phyloP scores from a whole-genome alignment of 2,797 vertebrate species.

The Lindbergichthys nudifrons region DNA sequence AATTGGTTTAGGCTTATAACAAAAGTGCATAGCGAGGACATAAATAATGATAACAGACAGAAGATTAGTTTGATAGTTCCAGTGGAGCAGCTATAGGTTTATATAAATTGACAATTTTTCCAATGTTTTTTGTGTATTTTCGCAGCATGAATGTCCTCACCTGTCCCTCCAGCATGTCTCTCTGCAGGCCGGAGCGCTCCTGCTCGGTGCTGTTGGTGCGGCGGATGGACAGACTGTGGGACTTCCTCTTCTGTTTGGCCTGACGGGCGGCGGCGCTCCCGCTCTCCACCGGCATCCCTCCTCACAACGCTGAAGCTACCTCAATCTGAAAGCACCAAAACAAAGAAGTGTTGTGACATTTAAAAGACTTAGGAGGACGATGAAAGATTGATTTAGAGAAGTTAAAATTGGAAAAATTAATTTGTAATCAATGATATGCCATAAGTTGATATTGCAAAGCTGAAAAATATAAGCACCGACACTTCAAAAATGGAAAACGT shows the following conservation, averaged over 20 bases:
- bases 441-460: too few species aligned
- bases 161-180: constrained; percentile 96
- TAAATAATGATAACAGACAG: constrained; percentile 27
- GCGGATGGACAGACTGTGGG: constrained; percentile 95
- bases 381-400: too few species aligned
- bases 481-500: too few species aligned
- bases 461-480: too few species aligned
- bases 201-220: constrained; percentile 98
- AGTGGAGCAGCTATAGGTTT: constrained; percentile 7
- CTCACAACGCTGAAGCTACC: constrained; percentile 75
- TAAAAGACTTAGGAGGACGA: too few species aligned
- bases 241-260: constrained; percentile 98
- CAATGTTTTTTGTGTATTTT: background rate
- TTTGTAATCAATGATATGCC: too few species aligned
- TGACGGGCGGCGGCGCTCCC: constrained; percentile 93
- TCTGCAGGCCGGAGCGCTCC: constrained; percentile 90
- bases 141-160: constrained; percentile 64
- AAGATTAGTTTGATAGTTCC: background rate
- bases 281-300: constrained; percentile 98
- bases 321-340: constrained; percentile 79
- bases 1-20: constrained; percentile 68
- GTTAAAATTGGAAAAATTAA: too few species aligned
- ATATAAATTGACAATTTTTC: background rate
- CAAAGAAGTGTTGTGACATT: background rate
- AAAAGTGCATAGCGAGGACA: constrained; percentile 20